Conservation (phyloP, 2,888 invertebrate species). For the Portevinia maculata region DNA sequence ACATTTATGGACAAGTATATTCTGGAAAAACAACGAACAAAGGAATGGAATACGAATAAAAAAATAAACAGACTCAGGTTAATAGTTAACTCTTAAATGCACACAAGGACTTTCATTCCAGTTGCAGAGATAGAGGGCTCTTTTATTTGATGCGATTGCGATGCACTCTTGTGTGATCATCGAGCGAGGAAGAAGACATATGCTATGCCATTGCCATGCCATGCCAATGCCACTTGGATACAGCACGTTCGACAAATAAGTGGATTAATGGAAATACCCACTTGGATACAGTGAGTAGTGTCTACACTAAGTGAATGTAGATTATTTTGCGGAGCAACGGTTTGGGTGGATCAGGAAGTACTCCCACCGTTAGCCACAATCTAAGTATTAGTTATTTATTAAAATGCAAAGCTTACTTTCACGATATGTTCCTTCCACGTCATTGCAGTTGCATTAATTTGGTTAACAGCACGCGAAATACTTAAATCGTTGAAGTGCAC, state of each 20-base stretch:
- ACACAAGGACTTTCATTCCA: slow-evolving; percentile 28
- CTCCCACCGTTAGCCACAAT: background rate
- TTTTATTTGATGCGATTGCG: background rate
- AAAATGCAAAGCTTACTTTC: slow-evolving; percentile 60
- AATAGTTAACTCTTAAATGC: slow-evolving; percentile 26
- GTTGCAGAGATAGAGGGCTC: slow-evolving; percentile 15
- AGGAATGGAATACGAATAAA: background rate
- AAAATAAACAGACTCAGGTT: background rate
- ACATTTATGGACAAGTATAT: background rate
- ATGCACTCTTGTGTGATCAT: slow-evolving; percentile 33
- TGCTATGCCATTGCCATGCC: background rate
- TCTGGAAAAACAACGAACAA: slow-evolving; percentile 28
- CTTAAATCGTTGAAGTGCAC: background rate
- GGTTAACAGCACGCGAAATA: slow-evolving; percentile 7
- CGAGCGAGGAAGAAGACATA: background rate
- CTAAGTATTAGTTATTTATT: slow-evolving; percentile 14
- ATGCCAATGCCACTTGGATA: slow-evolving; percentile 29
- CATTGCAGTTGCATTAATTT: slow-evolving; percentile 53
- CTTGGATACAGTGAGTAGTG: slow-evolving; percentile 42
- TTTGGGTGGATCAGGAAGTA: background rate
- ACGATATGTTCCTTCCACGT: slow-evolving; percentile 63
- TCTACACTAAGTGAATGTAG: background rate
- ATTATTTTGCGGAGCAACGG: background rate
- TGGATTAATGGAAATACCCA: slow-evolving; percentile 46
- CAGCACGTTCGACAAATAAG: slow-evolving; percentile 52